Base-by-base conservation (phyloP, 1,140 invertebrate species). In the Asbolus verrucosus region DNA sequence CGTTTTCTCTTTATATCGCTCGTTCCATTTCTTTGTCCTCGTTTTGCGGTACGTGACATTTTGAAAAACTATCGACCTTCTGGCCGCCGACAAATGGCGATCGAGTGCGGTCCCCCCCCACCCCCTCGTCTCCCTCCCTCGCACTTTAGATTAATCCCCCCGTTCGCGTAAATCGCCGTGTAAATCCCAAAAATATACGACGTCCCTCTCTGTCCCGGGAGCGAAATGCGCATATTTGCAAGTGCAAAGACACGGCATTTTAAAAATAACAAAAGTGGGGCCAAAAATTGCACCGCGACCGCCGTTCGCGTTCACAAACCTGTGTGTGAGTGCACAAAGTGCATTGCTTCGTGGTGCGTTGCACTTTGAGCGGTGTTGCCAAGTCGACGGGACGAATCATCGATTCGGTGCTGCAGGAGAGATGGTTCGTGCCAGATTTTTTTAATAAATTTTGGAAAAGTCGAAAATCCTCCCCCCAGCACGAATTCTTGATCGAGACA, bases 221-320 rank as follows among this genome's bases (percentile, higher is more conserved):
- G n/a, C n/a, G n/a, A n/a, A 14, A 30, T 24, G 5, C 36, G 31
- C 60, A 63, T 63, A 41, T 63, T 63, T 63, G 6, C 61, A 63
- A 63, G 61, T 63, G 33, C 61, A 63, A 63, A 63, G 61, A 63
- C 61, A 41, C 61, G 61, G 39, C 41, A 63, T 63, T 62, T 63
- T 41, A 63, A 63, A 63, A 63, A 54, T 54, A 54, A 54, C 46
- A 54, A 54, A 46, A 54, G 46, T 54, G 46, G 19, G 19, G n/a
- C 46, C 46, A 54, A 54, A 54, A 54, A 54, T 54, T 54, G 46
- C n/a, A 54, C 14, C 21, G 11, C 19, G 15, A n/a, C 6, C 6
- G 33, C 2, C 3, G 46, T 9, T 54, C 21, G 46, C 11, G n/a
- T 24, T 54, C 27, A 21, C 46, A 14, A 54, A 54, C 46, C 46